Percentiles rank a stretch among this genome's conserved stretches.
Evolutionary conservation across 2,797 vertebrate species (phyloP).

Genomic region (Eurystomus glaucurus): DNA sequence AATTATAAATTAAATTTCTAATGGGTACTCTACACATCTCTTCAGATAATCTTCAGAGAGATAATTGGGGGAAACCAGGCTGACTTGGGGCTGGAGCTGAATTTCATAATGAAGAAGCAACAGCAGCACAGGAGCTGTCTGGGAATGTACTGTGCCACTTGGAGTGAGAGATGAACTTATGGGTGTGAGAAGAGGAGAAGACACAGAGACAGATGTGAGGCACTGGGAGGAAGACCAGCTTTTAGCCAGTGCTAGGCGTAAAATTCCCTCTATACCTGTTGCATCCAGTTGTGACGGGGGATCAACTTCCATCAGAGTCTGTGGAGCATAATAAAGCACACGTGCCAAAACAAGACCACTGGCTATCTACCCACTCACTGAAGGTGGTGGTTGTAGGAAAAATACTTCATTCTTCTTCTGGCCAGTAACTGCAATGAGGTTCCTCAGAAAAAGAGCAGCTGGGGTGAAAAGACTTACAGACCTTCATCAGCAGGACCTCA

Average conservation of each 20-base stretch:
- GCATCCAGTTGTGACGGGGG: background rate
- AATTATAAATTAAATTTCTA: conserved; percentile 31
- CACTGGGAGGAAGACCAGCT: background rate
- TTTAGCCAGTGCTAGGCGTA: background rate
- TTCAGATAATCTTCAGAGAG: background rate
- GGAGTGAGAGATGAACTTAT: background rate
- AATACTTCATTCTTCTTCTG: background rate
- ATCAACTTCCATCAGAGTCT: background rate
- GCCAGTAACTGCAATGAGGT: background rate
- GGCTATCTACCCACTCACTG: background rate
- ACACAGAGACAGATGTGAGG: background rate
- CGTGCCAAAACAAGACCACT: background rate
- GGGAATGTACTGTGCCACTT: accelerated
- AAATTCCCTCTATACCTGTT: background rate
- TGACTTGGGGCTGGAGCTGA: background rate
- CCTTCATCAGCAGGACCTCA: background rate
- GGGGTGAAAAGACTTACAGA: background rate
- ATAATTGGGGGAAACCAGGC: background rate
- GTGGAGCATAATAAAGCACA: background rate
- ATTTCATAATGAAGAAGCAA: background rate
- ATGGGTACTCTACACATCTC: background rate
- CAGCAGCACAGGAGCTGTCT: background rate
- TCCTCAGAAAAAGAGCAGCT: background rate
- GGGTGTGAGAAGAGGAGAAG: background rate
- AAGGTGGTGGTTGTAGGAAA: background rate